These are phyloP conservation scores for Deroplatys truncata DNA, from an alignment of 2,888 invertebrate species.

Conservation along the genomic window DNA sequence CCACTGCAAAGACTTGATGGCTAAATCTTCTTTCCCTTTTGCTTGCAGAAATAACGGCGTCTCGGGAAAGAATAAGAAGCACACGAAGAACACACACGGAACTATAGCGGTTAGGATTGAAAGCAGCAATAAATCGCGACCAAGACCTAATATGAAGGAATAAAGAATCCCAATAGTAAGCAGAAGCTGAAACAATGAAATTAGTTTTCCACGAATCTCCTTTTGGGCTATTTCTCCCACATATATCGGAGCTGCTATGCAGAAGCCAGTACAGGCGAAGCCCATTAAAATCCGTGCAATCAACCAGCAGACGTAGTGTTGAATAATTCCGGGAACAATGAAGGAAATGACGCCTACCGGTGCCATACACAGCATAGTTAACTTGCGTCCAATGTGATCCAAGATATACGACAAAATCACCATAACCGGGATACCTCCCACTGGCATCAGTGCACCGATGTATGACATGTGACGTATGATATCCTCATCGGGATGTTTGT, in stretches of 20 bases:
- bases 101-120: conserved; percentile 62
- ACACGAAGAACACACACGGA: conserved; percentile 63
- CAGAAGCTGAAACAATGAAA: conserved; percentile 83
- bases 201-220: conserved; percentile 75
- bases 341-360: conserved; percentile 66
- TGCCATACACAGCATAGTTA: conserved; percentile 59
- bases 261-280: conserved; percentile 72
- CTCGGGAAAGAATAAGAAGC: conserved; percentile 83
- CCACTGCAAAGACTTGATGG: conserved; percentile 62
- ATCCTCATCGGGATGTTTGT: background rate
- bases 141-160: conserved; percentile 65
- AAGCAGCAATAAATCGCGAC: conserved; percentile 53
- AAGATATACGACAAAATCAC: conserved; percentile 61
- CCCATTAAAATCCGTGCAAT: conserved; percentile 62
- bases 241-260: conserved; percentile 78
- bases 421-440: conserved; percentile 71
- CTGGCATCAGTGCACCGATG: conserved; percentile 64
- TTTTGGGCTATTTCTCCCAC: conserved; percentile 82
- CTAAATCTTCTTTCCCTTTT: conserved; percentile 56
- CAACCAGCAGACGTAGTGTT: background rate
- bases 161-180: conserved; percentile 77
- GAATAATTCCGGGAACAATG: conserved; percentile 56
- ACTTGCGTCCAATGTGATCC: conserved; percentile 66
- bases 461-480: conserved; percentile 48
- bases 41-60: conserved; percentile 59